These are phyloP conservation scores for Cephus runcator DNA, from an alignment of 2,888 invertebrate species.

Conservation along the genomic window DNA sequence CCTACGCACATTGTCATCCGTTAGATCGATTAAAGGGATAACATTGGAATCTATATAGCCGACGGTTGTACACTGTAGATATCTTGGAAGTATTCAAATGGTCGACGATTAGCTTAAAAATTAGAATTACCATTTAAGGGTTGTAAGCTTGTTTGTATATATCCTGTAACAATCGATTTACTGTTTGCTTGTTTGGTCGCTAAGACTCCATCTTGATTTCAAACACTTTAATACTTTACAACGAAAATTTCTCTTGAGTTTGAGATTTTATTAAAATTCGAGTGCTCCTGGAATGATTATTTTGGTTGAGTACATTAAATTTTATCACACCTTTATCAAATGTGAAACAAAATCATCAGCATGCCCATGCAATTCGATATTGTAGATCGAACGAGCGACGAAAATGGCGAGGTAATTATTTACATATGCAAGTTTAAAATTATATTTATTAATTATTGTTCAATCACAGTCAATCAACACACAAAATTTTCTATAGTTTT, in stretches of 20 bases:
- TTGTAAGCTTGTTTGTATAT: background rate
- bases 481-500: background rate
- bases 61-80: background rate
- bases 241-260: background rate
- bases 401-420: constrained; percentile 29
- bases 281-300: background rate
- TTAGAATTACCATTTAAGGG: background rate
- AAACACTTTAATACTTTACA: background rate
- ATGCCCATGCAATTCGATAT: constrained; percentile 31
- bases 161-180: constrained; percentile 19
- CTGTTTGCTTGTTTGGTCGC: constrained; percentile 23
- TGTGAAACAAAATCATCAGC: background rate
- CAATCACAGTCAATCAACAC: background rate
- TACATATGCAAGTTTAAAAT: too few relatives aligned
- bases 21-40: background rate
- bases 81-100: background rate
- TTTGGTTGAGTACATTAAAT: background rate
- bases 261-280: background rate
- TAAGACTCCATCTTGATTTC: constrained; percentile 24
- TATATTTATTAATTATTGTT: background rate
- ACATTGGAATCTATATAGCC: background rate
- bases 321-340: background rate
- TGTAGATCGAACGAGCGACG: constrained; percentile 27
- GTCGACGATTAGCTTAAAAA: background rate
- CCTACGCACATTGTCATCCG: background rate